Evolutionary conservation across 2,888 invertebrate species (phyloP).

Genomic region (Volucella inflata): DNA sequence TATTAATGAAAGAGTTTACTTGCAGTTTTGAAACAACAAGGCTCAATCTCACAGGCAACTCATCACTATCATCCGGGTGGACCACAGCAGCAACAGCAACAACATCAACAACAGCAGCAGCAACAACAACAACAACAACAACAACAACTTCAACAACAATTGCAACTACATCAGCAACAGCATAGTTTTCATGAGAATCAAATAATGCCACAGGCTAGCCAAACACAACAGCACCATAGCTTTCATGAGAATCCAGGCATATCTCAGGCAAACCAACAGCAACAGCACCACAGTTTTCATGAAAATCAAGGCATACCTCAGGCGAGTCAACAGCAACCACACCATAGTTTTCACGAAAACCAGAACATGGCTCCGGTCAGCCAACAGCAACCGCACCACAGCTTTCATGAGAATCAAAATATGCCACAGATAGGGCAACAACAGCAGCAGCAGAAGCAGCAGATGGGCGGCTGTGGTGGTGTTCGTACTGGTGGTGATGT

Average conservation of each 20-base stretch:
- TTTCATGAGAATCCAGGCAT: no score
- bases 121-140: conserved; percentile 76
- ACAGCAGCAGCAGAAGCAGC: conserved; percentile 84
- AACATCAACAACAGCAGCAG: conserved; percentile 76
- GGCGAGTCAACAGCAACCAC: conserved; percentile 74
- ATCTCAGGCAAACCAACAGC: background rate
- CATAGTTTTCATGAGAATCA: conserved; percentile 80
- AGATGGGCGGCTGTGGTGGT: conserved; percentile 84
- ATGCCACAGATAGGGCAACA: conserved; percentile 28
- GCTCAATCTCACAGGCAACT: conserved; percentile 83
- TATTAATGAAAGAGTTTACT: conserved; percentile 71
- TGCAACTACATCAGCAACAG: conserved; percentile 75
- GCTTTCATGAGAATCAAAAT: conserved; percentile 79
- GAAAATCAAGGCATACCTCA: conserved; percentile 71
- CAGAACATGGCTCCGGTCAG: conserved; percentile 61
- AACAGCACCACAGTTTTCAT: conserved; percentile 73
- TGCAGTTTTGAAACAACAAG: conserved; percentile 91
- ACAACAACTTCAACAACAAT: conserved; percentile 50
- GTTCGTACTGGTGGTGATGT: background rate
- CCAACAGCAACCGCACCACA: conserved; percentile 42
- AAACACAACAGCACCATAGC: no score
- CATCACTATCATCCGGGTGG: conserved; percentile 69
- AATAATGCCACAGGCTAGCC: background rate
- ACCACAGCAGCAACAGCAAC: conserved; percentile 77
- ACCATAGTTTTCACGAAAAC: conserved; percentile 79